Evolutionary conservation across 2,113 vertebrate genomes (phyloP).

Genomic region (Oreocharis arfaki): DNA sequence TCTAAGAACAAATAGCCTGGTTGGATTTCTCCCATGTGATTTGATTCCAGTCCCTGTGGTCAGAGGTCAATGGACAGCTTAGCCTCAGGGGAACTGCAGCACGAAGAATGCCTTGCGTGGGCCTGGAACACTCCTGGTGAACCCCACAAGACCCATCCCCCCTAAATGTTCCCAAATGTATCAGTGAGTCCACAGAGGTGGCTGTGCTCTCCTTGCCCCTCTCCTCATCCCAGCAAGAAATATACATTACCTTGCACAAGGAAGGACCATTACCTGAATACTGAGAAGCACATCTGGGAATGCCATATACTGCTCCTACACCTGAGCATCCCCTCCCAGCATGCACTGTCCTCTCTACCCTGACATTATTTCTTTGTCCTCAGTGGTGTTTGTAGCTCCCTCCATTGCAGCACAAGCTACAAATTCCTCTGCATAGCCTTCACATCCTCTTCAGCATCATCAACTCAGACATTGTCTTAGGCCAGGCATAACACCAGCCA

Average conservation of each 20-base stretch:
- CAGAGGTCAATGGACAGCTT: neutral
- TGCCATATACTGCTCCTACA: neutral
- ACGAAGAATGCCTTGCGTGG: neutral
- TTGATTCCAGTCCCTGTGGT: neutral
- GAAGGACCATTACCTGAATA: neutral
- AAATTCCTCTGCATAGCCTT: neutral
- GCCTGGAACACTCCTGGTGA: neutral
- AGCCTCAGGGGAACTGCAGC: neutral
- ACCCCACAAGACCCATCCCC: neutral
- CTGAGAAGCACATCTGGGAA: neutral
- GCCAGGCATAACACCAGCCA: neutral
- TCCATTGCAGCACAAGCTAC: neutral
- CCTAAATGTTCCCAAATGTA: neutral
- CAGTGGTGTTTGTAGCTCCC: neutral
- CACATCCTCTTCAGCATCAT: neutral
- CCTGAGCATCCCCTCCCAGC: neutral
- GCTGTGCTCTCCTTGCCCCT: neutral
- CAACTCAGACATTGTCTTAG: neutral
- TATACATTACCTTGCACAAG: neutral
- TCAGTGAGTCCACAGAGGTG: neutral
- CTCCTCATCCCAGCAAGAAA: neutral
- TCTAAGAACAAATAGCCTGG: neutral
- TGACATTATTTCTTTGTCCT: neutral
- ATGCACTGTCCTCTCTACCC: neutral
- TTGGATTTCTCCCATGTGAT: neutral